These are phyloP conservation scores for Drosophila differens DNA, from an alignment of 2,888 invertebrate genomes.

Conservation along the genomic window DNA sequence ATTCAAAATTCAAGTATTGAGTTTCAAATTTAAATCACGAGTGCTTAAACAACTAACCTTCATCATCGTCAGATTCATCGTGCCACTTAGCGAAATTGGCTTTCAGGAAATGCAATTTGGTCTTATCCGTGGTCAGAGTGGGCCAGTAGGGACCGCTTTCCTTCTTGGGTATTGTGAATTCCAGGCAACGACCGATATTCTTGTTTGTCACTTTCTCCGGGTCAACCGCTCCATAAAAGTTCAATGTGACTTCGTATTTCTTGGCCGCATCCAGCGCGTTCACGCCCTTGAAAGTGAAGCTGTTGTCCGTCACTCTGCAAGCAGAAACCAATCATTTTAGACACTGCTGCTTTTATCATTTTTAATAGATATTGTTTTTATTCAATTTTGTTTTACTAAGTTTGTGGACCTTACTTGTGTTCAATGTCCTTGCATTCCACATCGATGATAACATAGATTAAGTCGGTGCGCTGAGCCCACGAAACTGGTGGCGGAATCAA, in stretches of 20 bases:
- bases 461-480: slow-evolving; percentile 96
- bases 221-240: slow-evolving; percentile 92
- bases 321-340: not conserved
- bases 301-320: slow-evolving; percentile 89
- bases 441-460: slow-evolving; percentile 95
- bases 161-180: slow-evolving; percentile 90
- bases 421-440: slow-evolving; percentile 95
- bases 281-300: slow-evolving; percentile 93
- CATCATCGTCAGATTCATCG: slow-evolving; percentile 97
- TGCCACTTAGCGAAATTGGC: slow-evolving; percentile 99
- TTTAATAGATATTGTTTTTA: not conserved
- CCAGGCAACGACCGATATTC: slow-evolving; percentile 91
- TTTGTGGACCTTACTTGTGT: slow-evolving; percentile 88
- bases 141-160: slow-evolving; percentile 94
- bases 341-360: not conserved
- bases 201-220: slow-evolving; percentile 91
- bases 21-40: not conserved
- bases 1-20: not conserved
- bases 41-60: slow-evolving; percentile 84
- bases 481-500: slow-evolving; percentile 91
- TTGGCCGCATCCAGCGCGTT: slow-evolving; percentile 93
- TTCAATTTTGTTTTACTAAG: not conserved
- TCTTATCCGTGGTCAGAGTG: slow-evolving; percentile 92
- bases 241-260: slow-evolving; percentile 94
- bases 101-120: slow-evolving; percentile 97